Conservation (phyloP, 2,113 vertebrate genomes). For the Crotalus tigris region DNA sequence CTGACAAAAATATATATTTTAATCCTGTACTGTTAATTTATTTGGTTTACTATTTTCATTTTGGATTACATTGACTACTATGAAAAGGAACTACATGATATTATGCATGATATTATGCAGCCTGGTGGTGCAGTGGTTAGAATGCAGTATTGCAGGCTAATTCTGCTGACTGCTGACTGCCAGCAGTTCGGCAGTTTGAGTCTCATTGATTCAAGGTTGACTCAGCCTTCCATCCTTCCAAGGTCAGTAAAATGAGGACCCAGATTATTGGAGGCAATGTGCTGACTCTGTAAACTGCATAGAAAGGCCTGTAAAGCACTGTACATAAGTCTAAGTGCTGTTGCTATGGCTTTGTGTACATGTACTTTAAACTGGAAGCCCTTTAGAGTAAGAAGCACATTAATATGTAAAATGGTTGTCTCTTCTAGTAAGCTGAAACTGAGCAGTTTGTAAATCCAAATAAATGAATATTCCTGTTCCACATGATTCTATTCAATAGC, state of each 20-base stretch:
- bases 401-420: neutral
- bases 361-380: neutral
- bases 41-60: neutral
- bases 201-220: too few relatives aligned
- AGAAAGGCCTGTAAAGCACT: too few relatives aligned
- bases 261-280: too few relatives aligned
- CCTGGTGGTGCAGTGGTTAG: too few relatives aligned
- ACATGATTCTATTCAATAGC: neutral
- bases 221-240: too few relatives aligned
- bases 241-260: too few relatives aligned
- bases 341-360: neutral
- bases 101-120: neutral
- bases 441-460: constrained; percentile 9
- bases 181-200: too few relatives aligned
- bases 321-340: too few relatives aligned
- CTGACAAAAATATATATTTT: neutral
- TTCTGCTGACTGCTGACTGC: too few relatives aligned
- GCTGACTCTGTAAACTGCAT: too few relatives aligned
- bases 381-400: neutral
- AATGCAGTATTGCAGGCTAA: too few relatives aligned
- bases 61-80: neutral
- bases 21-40: neutral
- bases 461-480: constrained; percentile 4
- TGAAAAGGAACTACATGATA: neutral
- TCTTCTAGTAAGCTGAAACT: neutral